A percentile compares a stretch with the other conserved stretches of the same genome.
Evolutionary conservation across 1,140 invertebrate genomes (phyloP).

Genomic region (Odontomachus brunneus): DNA sequence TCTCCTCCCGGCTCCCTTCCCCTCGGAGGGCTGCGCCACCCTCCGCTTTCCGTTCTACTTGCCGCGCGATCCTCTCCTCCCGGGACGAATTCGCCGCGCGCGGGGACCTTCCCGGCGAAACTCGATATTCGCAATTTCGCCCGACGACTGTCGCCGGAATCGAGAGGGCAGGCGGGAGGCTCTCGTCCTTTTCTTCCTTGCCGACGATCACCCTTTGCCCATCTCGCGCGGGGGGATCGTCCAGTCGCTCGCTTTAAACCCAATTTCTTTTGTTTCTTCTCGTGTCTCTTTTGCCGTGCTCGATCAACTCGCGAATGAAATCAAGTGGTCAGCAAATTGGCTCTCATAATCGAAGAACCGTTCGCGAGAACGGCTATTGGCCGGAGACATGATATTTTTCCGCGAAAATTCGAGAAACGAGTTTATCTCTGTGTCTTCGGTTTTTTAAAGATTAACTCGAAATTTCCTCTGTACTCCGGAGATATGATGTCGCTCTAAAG

Average conservation of each 20-base stretch:
- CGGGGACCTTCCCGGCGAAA: constrained; percentile 61
- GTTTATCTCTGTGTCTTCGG: background rate
- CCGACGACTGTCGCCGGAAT: constrained; percentile 68
- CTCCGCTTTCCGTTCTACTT: constrained; percentile 59
- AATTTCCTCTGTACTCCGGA: background rate
- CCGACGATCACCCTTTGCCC: constrained; percentile 3
- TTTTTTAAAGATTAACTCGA: background rate
- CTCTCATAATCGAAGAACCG: constrained; percentile 28
- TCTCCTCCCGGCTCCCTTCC: background rate
- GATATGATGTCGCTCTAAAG: no score
- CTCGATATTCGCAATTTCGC: constrained; percentile 75
- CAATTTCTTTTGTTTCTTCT: constrained; percentile 51
- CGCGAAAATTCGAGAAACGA: background rate
- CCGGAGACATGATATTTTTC: constrained; percentile 23
- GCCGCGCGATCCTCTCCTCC: constrained; percentile 57
- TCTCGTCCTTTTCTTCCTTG: constrained; percentile 59
- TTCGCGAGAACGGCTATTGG: background rate
- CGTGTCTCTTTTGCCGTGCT: constrained; percentile 21
- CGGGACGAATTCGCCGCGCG: constrained; percentile 67
- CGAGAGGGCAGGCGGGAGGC: constrained; percentile 37
- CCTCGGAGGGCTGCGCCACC: no score
- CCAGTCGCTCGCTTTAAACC: constrained; percentile 34
- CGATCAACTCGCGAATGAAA: constrained; percentile 29
- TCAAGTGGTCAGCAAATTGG: constrained; percentile 35
- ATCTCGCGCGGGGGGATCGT: background rate